A percentile compares a stretch with the other conserved stretches of the same genome.
Conservation (phyloP, 2,888 invertebrate genomes). For the Brenthis ino region DNA sequence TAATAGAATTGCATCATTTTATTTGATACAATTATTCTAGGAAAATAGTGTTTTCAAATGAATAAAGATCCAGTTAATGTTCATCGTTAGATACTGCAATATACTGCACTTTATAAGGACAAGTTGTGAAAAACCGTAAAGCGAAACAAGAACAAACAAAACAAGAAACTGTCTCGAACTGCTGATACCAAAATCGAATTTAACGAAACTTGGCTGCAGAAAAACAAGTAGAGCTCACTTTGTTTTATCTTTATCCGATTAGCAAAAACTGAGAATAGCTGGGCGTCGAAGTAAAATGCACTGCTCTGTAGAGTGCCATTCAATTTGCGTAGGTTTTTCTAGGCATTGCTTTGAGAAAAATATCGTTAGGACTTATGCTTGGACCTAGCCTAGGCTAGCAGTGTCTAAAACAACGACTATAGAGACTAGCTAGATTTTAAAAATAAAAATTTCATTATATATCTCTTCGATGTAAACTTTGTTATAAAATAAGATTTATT, state of each 20-base stretch:
- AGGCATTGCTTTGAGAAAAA: constrained; percentile 16
- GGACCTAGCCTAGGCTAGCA: not conserved
- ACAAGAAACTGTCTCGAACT: constrained; percentile 1
- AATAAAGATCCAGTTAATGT: too few species aligned
- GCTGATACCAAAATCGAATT: constrained; percentile 25
- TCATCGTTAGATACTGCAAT: too few species aligned
- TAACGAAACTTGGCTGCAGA: constrained; percentile 21
- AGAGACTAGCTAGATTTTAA: too few species aligned
- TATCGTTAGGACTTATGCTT: constrained; percentile 9
- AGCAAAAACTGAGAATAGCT: constrained; percentile 29
- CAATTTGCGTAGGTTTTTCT: constrained; percentile 27
- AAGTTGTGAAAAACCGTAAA: not conserved
- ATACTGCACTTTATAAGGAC: too few species aligned
- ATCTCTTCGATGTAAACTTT: too few species aligned
- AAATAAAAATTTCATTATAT: too few species aligned
- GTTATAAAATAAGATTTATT: too few species aligned
- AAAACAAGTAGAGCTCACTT: constrained; percentile 18
- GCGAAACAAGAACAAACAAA: not conserved
- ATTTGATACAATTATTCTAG: too few species aligned
- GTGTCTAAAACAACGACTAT: not conserved
- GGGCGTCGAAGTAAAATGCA: constrained; percentile 27
- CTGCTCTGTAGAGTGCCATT: constrained; percentile 15
- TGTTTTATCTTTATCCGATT: constrained; percentile 32
- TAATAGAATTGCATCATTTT: too few species aligned
- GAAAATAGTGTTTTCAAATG: too few species aligned